Evolutionary conservation across 2,888 invertebrate species (phyloP).

Genomic region (Heteropelma amictum): DNA sequence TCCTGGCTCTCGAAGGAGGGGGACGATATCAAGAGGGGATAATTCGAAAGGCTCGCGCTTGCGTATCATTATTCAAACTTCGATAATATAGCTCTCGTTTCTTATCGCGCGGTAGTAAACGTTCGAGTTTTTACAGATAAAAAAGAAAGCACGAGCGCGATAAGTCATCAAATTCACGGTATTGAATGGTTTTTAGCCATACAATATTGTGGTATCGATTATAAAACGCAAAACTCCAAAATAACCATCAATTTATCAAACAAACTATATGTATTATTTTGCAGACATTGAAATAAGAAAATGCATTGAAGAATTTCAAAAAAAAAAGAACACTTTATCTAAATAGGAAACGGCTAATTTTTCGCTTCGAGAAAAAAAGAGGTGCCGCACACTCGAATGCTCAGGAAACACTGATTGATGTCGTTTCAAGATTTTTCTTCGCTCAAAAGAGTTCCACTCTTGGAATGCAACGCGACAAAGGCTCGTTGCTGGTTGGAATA

Average conservation of each 20-base stretch:
- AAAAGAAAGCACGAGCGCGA: no score
- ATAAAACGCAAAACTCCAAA: no score
- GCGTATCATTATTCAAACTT: conserved; percentile 59
- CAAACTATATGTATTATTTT: not conserved
- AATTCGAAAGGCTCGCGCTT: conserved; percentile 58
- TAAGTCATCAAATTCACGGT: no score
- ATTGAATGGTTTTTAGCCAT: no score
- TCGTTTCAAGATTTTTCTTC: conserved; percentile 6
- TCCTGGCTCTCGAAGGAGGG: not conserved
- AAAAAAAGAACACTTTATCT: not conserved
- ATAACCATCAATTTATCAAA: no score
- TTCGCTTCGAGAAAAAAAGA: not conserved
- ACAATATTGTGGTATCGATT: no score
- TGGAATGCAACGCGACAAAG: conserved; percentile 30
- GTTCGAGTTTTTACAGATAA: no score
- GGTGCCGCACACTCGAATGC: not conserved
- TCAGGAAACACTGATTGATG: conserved; percentile 11
- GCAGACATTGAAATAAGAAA: not conserved
- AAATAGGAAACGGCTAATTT: not conserved
- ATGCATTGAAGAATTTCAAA: not conserved
- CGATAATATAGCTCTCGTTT: conserved; percentile 51
- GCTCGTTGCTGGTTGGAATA: conserved; percentile 29
- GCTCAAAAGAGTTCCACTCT: not conserved
- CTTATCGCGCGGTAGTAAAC: not conserved
- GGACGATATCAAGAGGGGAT: conserved; percentile 33